phyloP scores from a whole-genome alignment of 2,888 invertebrate species.

The Sphaeridia pumilis region DNA sequence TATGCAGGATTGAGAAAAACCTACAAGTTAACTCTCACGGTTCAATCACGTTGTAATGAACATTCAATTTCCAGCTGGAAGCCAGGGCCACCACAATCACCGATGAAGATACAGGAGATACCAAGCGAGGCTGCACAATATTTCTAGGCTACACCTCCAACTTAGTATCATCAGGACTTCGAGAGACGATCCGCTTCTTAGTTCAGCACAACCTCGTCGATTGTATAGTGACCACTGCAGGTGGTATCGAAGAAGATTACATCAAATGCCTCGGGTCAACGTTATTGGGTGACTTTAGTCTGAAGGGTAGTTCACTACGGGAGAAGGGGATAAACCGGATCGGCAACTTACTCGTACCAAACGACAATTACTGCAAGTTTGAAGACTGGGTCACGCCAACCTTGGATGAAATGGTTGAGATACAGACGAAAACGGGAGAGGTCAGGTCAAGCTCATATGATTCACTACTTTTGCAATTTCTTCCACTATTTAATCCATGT shows the following conservation, averaged over 20 bases:
- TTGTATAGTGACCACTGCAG: slow-evolving; percentile 93
- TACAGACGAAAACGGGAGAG: slow-evolving; percentile 58
- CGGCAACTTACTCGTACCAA: slow-evolving; percentile 91
- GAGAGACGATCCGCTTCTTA: slow-evolving; percentile 81
- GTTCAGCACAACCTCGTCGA: slow-evolving; percentile 81
- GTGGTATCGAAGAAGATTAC: slow-evolving; percentile 96
- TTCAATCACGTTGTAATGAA: slow-evolving; percentile 61
- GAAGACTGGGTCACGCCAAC: slow-evolving; percentile 95
- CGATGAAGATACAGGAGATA: slow-evolving; percentile 19
- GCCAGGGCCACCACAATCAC: slow-evolving; percentile 8
- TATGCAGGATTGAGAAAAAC: slow-evolving; percentile 54
- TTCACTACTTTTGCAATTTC: background rate
- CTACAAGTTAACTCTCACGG: slow-evolving; percentile 54
- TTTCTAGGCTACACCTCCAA: slow-evolving; percentile 97
- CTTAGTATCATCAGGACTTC: slow-evolving; percentile 84
- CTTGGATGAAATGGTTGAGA: slow-evolving; percentile 75
- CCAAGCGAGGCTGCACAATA: slow-evolving; percentile 59
- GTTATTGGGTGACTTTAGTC: slow-evolving; percentile 77
- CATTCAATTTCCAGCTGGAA: too few species aligned
- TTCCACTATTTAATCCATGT: background rate
- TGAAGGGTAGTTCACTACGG: slow-evolving; percentile 66
- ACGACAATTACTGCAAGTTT: slow-evolving; percentile 94
- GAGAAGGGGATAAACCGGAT: slow-evolving; percentile 79
- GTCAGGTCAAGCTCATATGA: slow-evolving; percentile 24
- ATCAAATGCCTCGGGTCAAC: slow-evolving; percentile 97